Percentiles rank a stretch among this genome's conserved stretches.
These are phyloP conservation scores for Cyphomyrmex costatus DNA, from an alignment of 1,140 invertebrate species.

Conservation along the genomic window DNA sequence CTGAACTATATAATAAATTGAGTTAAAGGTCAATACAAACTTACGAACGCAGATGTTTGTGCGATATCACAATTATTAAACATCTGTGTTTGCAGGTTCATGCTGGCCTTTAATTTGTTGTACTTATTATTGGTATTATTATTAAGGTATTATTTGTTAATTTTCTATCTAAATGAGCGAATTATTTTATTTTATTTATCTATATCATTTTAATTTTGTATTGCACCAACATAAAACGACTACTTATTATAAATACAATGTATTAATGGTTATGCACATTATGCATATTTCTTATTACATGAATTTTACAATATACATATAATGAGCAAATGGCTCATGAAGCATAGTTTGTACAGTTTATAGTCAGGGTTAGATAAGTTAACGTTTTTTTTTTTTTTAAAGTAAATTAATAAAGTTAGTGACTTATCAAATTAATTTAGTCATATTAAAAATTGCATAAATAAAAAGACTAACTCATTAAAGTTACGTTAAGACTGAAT, in stretches of 20 bases:
- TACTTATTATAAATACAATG: not conserved
- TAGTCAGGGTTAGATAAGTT: too few relatives aligned
- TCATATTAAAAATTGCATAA: too few relatives aligned
- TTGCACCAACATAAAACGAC: too few relatives aligned
- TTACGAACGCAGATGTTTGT: constrained; percentile 11
- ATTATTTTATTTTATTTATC: not conserved
- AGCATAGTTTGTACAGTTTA: not conserved
- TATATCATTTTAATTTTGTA: not conserved
- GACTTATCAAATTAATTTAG: too few relatives aligned
- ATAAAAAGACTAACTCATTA: too few relatives aligned
- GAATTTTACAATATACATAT: constrained; percentile 2
- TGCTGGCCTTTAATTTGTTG: not conserved
- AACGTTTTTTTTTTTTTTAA: too few relatives aligned
- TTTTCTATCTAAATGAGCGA: not conserved
- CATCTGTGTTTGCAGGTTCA: not conserved
- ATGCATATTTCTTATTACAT: not conserved
- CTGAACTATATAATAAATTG: constrained; percentile 20
- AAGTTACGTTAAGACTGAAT: too few relatives aligned
- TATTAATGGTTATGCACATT: too few relatives aligned
- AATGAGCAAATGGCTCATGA: not conserved
- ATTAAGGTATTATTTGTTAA: too few relatives aligned
- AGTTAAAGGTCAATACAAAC: not conserved
- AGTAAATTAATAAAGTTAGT: too few relatives aligned
- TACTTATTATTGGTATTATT: too few relatives aligned
- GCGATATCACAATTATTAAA: not conserved